phyloP scores from a whole-genome alignment of 1,140 invertebrate genomes.

The Musca vetustissima region DNA sequence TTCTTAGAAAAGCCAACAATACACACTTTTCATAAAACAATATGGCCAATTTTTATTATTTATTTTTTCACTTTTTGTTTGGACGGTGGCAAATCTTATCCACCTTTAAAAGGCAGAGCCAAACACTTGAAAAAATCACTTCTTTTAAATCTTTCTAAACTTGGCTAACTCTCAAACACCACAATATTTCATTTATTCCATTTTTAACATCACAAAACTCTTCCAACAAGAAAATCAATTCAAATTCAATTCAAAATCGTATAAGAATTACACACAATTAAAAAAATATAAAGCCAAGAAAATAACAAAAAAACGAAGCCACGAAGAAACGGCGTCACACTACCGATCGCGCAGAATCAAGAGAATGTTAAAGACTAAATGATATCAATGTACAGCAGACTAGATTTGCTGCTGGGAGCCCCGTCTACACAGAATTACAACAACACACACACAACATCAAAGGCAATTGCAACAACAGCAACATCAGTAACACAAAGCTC shows the following conservation, averaged over 20 bases:
- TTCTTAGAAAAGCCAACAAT: too few relatives aligned
- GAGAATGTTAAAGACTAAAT: conserved; percentile 52
- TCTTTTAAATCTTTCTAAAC: too few relatives aligned
- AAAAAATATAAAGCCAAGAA: too few relatives aligned
- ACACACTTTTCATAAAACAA: too few relatives aligned
- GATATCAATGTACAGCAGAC: conserved; percentile 47
- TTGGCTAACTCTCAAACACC: background rate
- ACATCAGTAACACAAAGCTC: background rate
- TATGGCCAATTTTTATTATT: too few relatives aligned
- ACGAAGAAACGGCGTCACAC: conserved; percentile 28
- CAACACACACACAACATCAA: conserved; percentile 13
- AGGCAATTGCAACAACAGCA: conserved; percentile 17
- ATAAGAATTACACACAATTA: too few relatives aligned
- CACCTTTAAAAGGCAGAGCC: too few relatives aligned
- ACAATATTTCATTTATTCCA: background rate
- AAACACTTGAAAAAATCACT: too few relatives aligned
- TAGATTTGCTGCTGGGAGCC: conserved; percentile 21
- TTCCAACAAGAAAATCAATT: too few relatives aligned
- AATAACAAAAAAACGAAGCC: conserved; percentile 24
- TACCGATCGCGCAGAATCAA: conserved; percentile 54
- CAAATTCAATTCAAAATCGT: too few relatives aligned
- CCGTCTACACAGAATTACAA: conserved; percentile 10
- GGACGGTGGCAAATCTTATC: too few relatives aligned
- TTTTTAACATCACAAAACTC: background rate
- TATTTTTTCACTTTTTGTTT: too few relatives aligned